These are phyloP conservation scores for Ptiloglossa arizonensis DNA, from an alignment of 1,140 invertebrate species.

Conservation along the genomic window DNA sequence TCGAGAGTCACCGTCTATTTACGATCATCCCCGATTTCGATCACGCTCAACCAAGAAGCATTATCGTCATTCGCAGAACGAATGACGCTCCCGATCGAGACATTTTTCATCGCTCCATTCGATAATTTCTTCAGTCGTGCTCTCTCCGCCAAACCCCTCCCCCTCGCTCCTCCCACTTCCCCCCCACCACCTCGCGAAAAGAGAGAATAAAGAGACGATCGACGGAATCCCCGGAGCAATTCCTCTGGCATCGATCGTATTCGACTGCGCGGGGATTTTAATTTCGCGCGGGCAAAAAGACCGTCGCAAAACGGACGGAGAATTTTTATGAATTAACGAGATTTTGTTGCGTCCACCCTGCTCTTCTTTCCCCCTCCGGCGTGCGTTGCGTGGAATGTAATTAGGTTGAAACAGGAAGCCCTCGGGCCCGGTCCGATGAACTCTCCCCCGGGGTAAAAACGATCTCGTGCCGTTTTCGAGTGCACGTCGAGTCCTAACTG, in stretches of 20 bases:
- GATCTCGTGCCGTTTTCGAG: constrained; percentile 10
- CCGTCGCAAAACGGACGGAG: constrained; percentile 18
- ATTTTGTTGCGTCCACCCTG: constrained; percentile 42
- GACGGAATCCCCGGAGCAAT: constrained; percentile 17
- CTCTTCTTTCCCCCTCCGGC: background rate
- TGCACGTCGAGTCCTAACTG: background rate
- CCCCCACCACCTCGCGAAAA: background rate
- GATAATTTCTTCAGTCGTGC: too few relatives aligned
- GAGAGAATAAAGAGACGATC: background rate
- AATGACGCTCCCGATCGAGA: too few relatives aligned
- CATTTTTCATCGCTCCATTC: too few relatives aligned
- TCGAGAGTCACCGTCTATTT: too few relatives aligned
- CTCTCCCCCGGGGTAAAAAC: background rate
- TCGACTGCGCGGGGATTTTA: constrained; percentile 43
- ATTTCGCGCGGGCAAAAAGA: constrained; percentile 56
- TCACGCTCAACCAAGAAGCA: too few relatives aligned
- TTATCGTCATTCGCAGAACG: background rate
- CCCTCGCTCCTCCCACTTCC: too few relatives aligned
- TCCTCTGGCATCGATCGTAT: constrained; percentile 34
- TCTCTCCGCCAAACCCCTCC: too few relatives aligned
- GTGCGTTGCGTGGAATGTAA: constrained; percentile 53
- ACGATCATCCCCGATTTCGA: too few relatives aligned
- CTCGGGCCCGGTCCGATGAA: constrained; percentile 21
- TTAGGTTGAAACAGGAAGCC: constrained; percentile 56
- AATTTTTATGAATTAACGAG: constrained; percentile 64